These are phyloP conservation scores for Lepidurus packardi DNA, from an alignment of 1,140 invertebrate species.

Conservation along the genomic window DNA sequence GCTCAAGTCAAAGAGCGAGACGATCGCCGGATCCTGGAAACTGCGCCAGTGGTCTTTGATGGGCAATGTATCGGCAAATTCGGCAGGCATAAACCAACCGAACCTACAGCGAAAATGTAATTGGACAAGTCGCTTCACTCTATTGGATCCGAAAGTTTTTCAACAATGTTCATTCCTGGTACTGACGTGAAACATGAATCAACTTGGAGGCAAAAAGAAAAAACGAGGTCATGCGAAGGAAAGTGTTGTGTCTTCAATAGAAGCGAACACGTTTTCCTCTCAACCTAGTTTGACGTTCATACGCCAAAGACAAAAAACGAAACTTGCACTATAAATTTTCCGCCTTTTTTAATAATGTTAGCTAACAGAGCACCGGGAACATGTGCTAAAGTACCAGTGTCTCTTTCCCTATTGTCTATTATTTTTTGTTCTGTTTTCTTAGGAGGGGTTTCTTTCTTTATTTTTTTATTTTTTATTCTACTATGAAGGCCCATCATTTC, in stretches of 20 bases:
- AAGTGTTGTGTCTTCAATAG: too few relatives aligned
- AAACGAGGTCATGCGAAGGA: too few relatives aligned
- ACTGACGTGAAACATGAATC: neutral
- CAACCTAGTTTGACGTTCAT: neutral
- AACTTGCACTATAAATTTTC: neutral
- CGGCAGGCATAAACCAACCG: constrained; percentile 61
- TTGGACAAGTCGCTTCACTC: neutral
- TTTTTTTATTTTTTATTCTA: constrained; percentile 3
- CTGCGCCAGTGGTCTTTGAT: constrained; percentile 49
- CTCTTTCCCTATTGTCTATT: neutral
- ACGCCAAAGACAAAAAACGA: neutral
- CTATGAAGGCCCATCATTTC: neutral
- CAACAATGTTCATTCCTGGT: neutral
- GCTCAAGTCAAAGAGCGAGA: constrained; percentile 47
- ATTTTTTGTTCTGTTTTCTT: neutral
- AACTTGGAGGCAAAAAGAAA: too few relatives aligned
- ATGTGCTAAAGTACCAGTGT: neutral
- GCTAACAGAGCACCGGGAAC: neutral
- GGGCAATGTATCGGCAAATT: constrained; percentile 38
- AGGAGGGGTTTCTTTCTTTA: neutral
- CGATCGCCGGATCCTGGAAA: constrained; percentile 46
- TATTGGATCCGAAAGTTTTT: too few relatives aligned
- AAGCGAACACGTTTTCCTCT: too few relatives aligned
- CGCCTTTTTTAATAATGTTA: neutral
- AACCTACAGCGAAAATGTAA: constrained; percentile 48